phyloP scores from a whole-genome alignment of 2,113 vertebrate species.

The Urocolius indicus region DNA sequence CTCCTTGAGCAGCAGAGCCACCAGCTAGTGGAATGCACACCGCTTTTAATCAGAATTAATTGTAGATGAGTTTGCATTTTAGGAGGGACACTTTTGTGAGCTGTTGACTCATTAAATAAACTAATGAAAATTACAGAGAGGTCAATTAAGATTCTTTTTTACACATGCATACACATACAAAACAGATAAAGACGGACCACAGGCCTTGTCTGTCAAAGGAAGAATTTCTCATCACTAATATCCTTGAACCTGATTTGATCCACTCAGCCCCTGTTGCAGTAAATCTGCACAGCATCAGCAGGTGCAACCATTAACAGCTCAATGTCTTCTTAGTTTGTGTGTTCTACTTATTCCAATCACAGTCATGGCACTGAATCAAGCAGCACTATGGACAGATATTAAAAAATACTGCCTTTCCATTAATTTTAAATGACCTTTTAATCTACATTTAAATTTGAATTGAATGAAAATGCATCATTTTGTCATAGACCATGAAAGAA shows the following conservation, averaged over 20 bases:
- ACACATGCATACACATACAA: background rate
- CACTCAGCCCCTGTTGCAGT: conserved; percentile 63
- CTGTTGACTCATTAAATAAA: background rate
- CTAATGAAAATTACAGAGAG: background rate
- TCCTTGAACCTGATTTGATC: conserved; percentile 84
- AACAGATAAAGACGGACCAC: conserved; percentile 13
- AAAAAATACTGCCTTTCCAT: conserved; percentile 75
- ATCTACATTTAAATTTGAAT: conserved; percentile 74
- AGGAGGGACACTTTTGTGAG: background rate
- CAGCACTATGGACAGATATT: conserved; percentile 61
- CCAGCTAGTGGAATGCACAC: background rate
- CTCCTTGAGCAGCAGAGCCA: background rate
- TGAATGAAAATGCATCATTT: conserved; percentile 68
- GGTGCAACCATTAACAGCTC: conserved; percentile 78
- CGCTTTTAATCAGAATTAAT: background rate
- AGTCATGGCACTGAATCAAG: conserved; percentile 51
- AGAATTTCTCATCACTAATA: conserved; percentile 85
- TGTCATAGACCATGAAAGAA: conserved; percentile 42
- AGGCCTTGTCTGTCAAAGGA: conserved; percentile 79
- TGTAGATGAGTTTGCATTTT: background rate
- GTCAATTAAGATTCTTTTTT: background rate
- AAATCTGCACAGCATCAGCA: conserved; percentile 83
- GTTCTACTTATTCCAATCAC: conserved; percentile 69
- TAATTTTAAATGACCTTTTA: conserved; percentile 79
- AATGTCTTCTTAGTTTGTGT: conserved; percentile 52